Percentiles rank a stretch among this genome's conserved stretches.
Conservation (phyloP, 2,113 vertebrate species). For the Nothoprocta perdicaria region DNA sequence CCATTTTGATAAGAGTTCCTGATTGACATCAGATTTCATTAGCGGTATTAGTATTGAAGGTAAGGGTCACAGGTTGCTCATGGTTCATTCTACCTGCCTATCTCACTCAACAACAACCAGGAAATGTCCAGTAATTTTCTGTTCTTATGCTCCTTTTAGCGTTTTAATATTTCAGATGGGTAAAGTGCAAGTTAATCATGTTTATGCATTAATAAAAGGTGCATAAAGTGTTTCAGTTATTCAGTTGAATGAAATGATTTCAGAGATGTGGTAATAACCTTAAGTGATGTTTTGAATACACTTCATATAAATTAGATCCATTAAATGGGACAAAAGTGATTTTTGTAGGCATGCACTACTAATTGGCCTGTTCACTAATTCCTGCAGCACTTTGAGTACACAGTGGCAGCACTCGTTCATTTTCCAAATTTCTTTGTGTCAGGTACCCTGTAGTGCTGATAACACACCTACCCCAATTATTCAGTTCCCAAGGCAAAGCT, state of each 20-base stretch:
- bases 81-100: conserved; percentile 45
- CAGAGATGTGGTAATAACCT: conserved; percentile 51
- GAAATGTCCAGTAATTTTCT: conserved; percentile 55
- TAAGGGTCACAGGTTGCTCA: conserved; percentile 20
- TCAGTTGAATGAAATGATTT: conserved; percentile 50
- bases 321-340: conserved; percentile 18
- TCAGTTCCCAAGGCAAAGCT: not conserved
- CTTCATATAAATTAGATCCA: conserved; percentile 49
- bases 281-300: conserved; percentile 66
- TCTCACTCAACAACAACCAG: conserved; percentile 14
- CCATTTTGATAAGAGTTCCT: conserved; percentile 15
- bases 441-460: accelerated
- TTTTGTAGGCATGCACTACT: conserved; percentile 20
- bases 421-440: not conserved
- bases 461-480: not conserved
- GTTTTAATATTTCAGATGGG: conserved; percentile 44
- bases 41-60: conserved; percentile 15
- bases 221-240: conserved; percentile 37
- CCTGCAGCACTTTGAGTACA: not conserved
- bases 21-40: conserved; percentile 37
- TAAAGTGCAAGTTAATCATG: conserved; percentile 65
- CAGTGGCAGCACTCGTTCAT: not conserved
- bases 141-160: conserved; percentile 46
- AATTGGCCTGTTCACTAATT: conserved; percentile 5
- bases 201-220: conserved; percentile 67